Conservation (phyloP, 2,888 invertebrate species). For the Plagodis dolabraria region DNA sequence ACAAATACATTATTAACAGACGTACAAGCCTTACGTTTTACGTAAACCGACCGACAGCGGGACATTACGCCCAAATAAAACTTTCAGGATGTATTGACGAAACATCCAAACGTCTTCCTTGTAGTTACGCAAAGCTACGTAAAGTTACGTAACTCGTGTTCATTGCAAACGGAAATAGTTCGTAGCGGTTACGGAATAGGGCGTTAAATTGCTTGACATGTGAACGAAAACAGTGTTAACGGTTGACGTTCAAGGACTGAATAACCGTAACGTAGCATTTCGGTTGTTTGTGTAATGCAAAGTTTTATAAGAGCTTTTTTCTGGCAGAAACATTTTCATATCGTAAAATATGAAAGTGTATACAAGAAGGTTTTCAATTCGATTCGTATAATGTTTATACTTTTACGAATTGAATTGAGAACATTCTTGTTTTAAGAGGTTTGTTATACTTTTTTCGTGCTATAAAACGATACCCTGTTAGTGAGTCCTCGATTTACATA, state of each 20-base stretch:
- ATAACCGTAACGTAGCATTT: not conserved
- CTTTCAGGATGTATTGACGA: constrained; percentile 25
- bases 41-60: constrained; percentile 1
- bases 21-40: constrained; percentile 6
- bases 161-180: not conserved
- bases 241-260: not conserved
- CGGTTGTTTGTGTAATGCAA: too few species aligned
- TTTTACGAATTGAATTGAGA: too few species aligned
- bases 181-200: not conserved
- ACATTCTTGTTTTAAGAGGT: too few species aligned
- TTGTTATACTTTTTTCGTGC: too few species aligned
- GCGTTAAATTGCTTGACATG: not conserved
- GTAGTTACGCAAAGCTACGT: constrained; percentile 9
- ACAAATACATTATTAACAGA: constrained; percentile 4
- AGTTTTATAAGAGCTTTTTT: too few species aligned
- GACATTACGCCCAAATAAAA: constrained; percentile 21
- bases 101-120: constrained; percentile 16
- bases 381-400: too few species aligned
- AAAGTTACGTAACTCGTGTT: not conserved
- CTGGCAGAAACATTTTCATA: too few species aligned
- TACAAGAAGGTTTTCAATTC: too few species aligned
- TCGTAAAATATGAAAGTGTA: too few species aligned
- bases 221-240: constrained; percentile 3
- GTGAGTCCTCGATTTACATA: too few species aligned
- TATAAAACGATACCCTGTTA: too few species aligned